A percentile compares a stretch with the other conserved stretches of the same genome.
Evolutionary conservation across 92 coral and sea anemone species (phyloP).

Genomic region (Anthopleura xanthogrammica): DNA sequence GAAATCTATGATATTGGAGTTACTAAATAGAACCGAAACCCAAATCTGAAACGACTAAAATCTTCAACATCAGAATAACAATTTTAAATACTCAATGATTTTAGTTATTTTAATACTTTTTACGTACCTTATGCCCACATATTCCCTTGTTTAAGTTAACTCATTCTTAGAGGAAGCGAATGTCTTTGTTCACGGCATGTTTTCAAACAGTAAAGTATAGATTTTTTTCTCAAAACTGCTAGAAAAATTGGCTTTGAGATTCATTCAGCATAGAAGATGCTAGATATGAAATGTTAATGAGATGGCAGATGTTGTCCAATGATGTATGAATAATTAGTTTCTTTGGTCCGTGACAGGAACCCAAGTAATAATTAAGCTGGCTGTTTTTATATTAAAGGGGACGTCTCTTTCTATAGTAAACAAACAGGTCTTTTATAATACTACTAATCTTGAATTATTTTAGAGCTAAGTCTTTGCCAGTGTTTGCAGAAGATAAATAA

Average conservation of each 20-base stretch:
- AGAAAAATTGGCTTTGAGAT: not conserved
- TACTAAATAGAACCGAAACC: not conserved
- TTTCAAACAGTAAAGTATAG: not conserved
- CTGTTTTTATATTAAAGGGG: too few species aligned
- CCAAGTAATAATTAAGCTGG: too few species aligned
- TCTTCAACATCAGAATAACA: not conserved
- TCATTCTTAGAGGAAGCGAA: not conserved
- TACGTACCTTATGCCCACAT: not conserved
- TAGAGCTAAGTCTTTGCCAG: too few species aligned
- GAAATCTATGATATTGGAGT: not conserved
- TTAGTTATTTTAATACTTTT: not conserved
- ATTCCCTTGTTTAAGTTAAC: not conserved
- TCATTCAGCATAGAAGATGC: conserved; percentile 6
- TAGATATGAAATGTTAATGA: not conserved
- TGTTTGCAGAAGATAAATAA: not conserved
- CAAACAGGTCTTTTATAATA: too few species aligned
- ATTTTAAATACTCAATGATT: not conserved
- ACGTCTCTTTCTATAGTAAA: too few species aligned
- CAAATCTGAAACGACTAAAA: not conserved
- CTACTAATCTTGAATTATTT: too few species aligned
- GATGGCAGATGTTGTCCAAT: not conserved
- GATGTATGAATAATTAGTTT: not conserved
- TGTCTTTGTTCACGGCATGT: not conserved
- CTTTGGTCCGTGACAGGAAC: not conserved
- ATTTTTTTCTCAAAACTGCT: not conserved